Evolutionary conservation across 2,888 invertebrate genomes (phyloP).

Genomic region (Eupelmus urozonus): DNA sequence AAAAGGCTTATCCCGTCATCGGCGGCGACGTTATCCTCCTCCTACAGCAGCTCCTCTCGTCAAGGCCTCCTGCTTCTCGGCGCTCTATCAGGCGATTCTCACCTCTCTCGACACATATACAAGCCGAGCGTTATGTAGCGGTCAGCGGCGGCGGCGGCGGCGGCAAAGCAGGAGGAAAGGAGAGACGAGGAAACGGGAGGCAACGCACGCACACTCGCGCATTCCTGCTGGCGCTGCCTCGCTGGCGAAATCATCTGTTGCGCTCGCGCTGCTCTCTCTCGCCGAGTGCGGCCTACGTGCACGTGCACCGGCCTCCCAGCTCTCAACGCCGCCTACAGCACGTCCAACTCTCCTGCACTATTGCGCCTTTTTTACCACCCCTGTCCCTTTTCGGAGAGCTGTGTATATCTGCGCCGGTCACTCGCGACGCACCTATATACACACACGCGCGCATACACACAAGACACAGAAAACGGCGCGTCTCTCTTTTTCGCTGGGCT

Average conservation of each 20-base stretch:
- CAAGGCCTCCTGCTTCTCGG: neutral
- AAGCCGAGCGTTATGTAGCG: neutral
- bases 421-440: neutral
- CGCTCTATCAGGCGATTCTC: neutral
- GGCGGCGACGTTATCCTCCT: neutral
- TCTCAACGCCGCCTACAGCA: neutral
- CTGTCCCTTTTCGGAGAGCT: neutral
- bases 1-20: neutral
- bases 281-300: neutral
- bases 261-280: too few species aligned
- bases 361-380: neutral
- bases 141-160: neutral
- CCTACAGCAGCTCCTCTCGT: neutral
- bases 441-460: neutral
- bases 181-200: too few species aligned
- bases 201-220: constrained; percentile 1
- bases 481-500: neutral
- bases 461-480: neutral
- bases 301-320: constrained; percentile 8
- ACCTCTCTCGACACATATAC: neutral
- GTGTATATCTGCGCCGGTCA: neutral
- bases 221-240: neutral
- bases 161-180: neutral
- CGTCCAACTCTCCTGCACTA: neutral
- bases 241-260: constrained; percentile 20